These are phyloP conservation scores for Pseudolaguvia tuberculata DNA, from an alignment of 2,113 vertebrate species.

Conservation along the genomic window DNA sequence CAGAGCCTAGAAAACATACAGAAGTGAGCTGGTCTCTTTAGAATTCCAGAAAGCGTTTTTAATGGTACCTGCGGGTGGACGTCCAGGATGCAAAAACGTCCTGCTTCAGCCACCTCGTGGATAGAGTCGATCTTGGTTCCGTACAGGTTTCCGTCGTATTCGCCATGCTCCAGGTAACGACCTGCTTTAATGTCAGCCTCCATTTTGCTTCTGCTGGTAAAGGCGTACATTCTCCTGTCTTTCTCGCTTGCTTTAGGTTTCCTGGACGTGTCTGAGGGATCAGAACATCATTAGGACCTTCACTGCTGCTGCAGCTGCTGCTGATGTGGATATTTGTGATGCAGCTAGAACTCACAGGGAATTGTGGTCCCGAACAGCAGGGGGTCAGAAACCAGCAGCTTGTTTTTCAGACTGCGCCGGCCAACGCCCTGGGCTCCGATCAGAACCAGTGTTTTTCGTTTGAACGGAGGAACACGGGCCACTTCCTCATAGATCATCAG, in stretches of 20 bases:
- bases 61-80: slow-evolving; percentile 85
- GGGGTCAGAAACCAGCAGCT: slow-evolving; percentile 83
- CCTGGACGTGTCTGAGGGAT: slow-evolving; percentile 80
- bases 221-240: slow-evolving; percentile 83
- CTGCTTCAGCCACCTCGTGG: slow-evolving; percentile 83
- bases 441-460: slow-evolving; percentile 89
- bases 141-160: slow-evolving; percentile 90
- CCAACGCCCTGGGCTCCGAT: slow-evolving; percentile 94
- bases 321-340: slow-evolving; percentile 22
- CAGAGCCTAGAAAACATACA: slow-evolving; percentile 70
- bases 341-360: slow-evolving; percentile 82
- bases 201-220: slow-evolving; percentile 88
- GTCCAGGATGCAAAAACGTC: slow-evolving; percentile 89
- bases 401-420: slow-evolving; percentile 88
- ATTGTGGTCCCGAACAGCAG: slow-evolving; percentile 87
- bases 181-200: slow-evolving; percentile 86
- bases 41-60: neutral
- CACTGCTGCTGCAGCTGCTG: neutral
- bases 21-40: neutral
- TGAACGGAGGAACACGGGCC: slow-evolving; percentile 89
- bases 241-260: slow-evolving; percentile 82
- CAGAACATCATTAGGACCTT: neutral
- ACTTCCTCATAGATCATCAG: slow-evolving; percentile 93
- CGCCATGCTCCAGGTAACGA: slow-evolving; percentile 86
- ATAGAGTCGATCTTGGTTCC: slow-evolving; percentile 92